These are phyloP conservation scores for Sebastes oblongus DNA, from an alignment of 2,797 vertebrate genomes.

Conservation along the genomic window DNA sequence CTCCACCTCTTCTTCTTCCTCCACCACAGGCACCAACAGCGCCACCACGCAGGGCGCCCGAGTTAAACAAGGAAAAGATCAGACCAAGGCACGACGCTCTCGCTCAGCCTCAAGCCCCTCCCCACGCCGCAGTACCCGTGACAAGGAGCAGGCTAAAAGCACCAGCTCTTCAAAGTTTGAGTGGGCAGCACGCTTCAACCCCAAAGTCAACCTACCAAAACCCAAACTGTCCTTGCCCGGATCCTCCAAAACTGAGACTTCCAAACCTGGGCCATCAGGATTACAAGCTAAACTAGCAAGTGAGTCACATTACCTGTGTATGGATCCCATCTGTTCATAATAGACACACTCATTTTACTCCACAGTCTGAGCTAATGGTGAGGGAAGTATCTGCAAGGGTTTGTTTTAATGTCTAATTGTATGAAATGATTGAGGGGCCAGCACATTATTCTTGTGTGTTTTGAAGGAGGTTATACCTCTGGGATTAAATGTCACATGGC, in stretches of 20 bases:
- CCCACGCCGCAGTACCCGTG: conserved; percentile 95
- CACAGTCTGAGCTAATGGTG: not conserved
- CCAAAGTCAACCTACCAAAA: conserved; percentile 99
- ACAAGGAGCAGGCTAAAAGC: conserved; percentile 93
- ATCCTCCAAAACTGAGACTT: conserved; percentile 98
- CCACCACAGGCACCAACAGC: conserved; percentile 88
- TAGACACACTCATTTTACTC: not conserved
- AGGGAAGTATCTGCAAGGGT: not conserved
- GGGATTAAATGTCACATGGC: conserved; percentile 55
- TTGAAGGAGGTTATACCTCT: conserved; percentile 22
- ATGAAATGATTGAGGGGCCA: not conserved
- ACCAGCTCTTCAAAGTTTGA: conserved; percentile 98
- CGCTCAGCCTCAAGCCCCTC: conserved; percentile 98
- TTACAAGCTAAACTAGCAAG: conserved; percentile 99
- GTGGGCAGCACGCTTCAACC: conserved; percentile 98
- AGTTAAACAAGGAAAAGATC: conserved; percentile 99
- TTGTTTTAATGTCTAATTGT: conserved; percentile 1
- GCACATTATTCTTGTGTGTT: conserved; percentile 1
- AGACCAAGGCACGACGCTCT: conserved; percentile 95
- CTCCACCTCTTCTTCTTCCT: conserved; percentile 97
- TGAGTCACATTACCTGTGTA: conserved; percentile 80
- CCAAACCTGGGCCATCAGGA: conserved; percentile 99
- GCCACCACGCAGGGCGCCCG: conserved; percentile 91
- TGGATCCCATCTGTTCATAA: not conserved
- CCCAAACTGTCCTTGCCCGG: conserved; percentile 98